These are phyloP conservation scores for Centroberyx gerrardi DNA, from an alignment of 2,797 vertebrate genomes.

Conservation along the genomic window DNA sequence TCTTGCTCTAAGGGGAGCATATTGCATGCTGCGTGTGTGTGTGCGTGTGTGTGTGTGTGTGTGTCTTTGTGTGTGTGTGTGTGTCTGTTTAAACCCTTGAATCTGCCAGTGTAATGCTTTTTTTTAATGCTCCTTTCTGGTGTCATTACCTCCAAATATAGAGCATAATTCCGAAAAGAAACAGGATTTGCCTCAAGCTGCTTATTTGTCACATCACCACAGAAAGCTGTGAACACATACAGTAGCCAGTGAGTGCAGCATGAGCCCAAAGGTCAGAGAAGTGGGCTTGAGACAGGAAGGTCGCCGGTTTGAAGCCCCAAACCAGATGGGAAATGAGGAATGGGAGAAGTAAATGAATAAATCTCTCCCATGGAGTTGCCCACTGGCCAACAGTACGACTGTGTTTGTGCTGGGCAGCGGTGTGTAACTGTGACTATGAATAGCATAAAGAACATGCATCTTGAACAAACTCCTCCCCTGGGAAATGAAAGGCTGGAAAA, in stretches of 20 bases:
- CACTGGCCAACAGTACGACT: not conserved
- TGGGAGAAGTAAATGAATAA: not conserved
- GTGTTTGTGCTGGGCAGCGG: no score
- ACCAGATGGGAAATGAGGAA: constrained; percentile 4
- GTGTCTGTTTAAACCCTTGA: constrained; percentile 49
- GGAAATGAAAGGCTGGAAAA: no score
- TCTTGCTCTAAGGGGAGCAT: constrained; percentile 37
- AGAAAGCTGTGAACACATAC: constrained; percentile 45
- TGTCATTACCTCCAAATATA: constrained; percentile 70
- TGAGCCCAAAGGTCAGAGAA: constrained; percentile 42
- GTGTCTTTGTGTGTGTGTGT: not conserved
- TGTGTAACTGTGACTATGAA: no score
- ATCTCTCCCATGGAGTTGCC: not conserved
- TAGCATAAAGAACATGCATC: no score
- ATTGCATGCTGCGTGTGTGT: not conserved
- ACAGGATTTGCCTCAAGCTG: constrained; percentile 64
- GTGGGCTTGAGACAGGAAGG: constrained; percentile 1
- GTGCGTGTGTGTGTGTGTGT: constrained; percentile 19
- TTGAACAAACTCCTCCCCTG: no score
- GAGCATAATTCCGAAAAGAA: constrained; percentile 54
- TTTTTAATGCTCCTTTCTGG: constrained; percentile 54
- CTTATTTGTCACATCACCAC: constrained; percentile 55
- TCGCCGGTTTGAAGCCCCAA: not conserved
- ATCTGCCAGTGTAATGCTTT: constrained; percentile 48
- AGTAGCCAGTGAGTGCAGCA: constrained; percentile 19